Base-by-base conservation (phyloP, 1,140 invertebrate genomes). In the Drosophila baimaii region DNA sequence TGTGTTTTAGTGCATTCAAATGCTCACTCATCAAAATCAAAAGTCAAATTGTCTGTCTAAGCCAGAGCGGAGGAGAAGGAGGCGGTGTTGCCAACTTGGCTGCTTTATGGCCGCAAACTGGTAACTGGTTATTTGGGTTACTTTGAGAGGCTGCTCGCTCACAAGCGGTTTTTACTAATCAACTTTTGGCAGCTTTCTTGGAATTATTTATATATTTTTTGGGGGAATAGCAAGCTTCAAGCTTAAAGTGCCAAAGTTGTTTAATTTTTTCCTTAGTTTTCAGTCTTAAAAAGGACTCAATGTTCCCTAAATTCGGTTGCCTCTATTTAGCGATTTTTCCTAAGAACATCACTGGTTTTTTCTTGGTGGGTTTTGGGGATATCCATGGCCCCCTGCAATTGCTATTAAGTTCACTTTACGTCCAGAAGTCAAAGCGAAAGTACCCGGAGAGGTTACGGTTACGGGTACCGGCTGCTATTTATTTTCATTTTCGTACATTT, bases 401-500 rank as follows among this genome's bases (percentile, higher is more conserved):
- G 83, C 83, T 69, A 86, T 88, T 86, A 88, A 82, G 83, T 83
- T 86, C 82, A 86, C 82, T 86, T 86, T 81, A 88, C 66, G 79
- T 44, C 47, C 47, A 57, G 58, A 65, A 66, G 55, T 58, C 54
- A 79, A 72, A 65, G 76, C 44, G 76, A 79, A 79, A 70, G 64
- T 62, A 39, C 49, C 49, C 57, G n/a, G n/a, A 17, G 31, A 17
- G 21, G 58, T 19, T 59, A 35, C 37, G 17, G 35, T 35, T 46
- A 49, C 37, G 43, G 43, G 71, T 37, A 35, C 82, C 82, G 79
- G 79, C 83, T 86, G 82, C 83, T 86, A 86, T 86, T 86, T 86
- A 86, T 86, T 88, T 86, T 88, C 83, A 86, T 86, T 86, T 88
- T 82, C 83, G 79, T 88, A 59, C 82, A 86, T 86, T 86, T 86